Conservation (phyloP, 2,113 vertebrate species). For the Seriola quinqueradiata region DNA sequence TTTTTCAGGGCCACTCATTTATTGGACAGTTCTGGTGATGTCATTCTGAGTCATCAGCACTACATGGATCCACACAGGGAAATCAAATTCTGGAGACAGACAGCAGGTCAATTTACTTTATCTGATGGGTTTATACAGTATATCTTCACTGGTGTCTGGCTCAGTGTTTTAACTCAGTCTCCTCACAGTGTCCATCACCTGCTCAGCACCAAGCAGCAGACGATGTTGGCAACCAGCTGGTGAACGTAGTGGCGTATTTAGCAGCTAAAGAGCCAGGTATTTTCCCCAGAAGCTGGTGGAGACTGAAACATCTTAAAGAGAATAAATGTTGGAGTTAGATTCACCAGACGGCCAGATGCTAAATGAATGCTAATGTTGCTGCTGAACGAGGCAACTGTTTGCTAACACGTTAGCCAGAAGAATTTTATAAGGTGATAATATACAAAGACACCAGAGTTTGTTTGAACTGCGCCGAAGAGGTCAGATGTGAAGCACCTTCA, state of each 20-base stretch:
- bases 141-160: background rate
- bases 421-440: background rate
- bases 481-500: background rate
- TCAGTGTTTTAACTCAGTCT: background rate
- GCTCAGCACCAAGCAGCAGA: background rate
- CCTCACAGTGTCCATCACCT: background rate
- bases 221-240: no score
- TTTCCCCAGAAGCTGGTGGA: background rate
- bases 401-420: background rate
- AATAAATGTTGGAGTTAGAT: background rate
- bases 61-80: background rate
- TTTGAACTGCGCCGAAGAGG: no score
- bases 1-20: no score
- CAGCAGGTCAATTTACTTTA: background rate
- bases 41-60: background rate
- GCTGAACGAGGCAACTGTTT: background rate
- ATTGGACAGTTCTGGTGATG: background rate
- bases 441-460: background rate
- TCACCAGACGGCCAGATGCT: background rate
- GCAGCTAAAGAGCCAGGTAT: background rate
- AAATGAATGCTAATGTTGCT: background rate
- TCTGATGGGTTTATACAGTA: no score
- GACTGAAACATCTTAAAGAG: background rate
- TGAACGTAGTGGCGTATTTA: background rate
- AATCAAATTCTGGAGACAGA: background rate